These are phyloP conservation scores for Sesia bembeciformis DNA, from an alignment of 2,888 invertebrate genomes.

Conservation along the genomic window DNA sequence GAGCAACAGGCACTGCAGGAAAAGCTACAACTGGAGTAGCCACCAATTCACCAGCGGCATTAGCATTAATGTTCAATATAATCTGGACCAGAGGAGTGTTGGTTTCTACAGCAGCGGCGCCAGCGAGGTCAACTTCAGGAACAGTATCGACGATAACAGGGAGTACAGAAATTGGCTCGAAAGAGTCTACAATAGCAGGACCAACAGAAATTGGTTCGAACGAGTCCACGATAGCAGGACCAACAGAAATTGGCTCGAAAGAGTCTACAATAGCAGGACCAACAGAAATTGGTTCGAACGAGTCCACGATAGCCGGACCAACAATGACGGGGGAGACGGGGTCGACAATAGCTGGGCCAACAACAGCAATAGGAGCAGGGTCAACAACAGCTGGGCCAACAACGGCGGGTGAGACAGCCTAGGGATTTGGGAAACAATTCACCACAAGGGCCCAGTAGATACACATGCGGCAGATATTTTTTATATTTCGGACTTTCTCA, in stretches of 20 bases:
- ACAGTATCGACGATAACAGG: background rate
- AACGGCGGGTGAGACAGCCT: background rate
- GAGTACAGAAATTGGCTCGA: background rate
- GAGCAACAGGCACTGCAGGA: background rate
- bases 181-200: background rate
- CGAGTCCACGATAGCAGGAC: background rate
- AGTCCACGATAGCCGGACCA: slow-evolving; percentile 9
- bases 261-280: slow-evolving; percentile 8
- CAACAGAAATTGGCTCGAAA: background rate
- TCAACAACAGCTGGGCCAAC: background rate
- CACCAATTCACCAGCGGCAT: background rate
- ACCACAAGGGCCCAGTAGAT: too few species aligned
- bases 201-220: background rate
- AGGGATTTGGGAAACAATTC: too few species aligned
- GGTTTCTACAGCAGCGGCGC: background rate
- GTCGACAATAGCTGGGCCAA: slow-evolving; percentile 5
- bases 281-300: background rate
- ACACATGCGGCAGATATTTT: too few species aligned
- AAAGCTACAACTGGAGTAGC: background rate
- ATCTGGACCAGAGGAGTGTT: background rate
- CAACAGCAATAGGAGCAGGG: background rate
- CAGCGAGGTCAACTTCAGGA: background rate
- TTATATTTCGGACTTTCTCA: too few species aligned
- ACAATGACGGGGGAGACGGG: slow-evolving; percentile 3
- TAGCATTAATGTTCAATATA: background rate